Base-by-base conservation (phyloP, 2,888 invertebrate genomes). In the Cheilosia vulpina region DNA sequence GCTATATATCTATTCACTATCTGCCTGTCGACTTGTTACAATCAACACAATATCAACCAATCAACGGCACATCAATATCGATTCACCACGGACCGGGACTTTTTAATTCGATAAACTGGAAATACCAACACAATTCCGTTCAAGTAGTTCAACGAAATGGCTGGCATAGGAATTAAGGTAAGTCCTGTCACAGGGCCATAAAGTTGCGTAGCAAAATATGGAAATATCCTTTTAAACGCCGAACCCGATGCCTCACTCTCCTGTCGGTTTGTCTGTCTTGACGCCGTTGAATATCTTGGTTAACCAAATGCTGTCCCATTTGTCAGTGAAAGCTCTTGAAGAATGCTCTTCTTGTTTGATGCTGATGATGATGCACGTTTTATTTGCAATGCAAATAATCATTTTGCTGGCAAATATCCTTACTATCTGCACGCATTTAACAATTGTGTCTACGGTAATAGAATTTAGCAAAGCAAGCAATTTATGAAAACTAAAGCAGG, bases 91-190 rank as follows among this genome's bases (percentile, higher is more conserved):
- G 69, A 87, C 68, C 87, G 81, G 87, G 82, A 88, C 82, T 47
- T 82, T 63, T 69, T 66, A 82, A 80, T 68, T 81, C 72, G 76
- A 77, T 57, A 81, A 85, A 81, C 85, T 85, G 85, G 85, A 85
- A 85, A 81, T 76, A 85, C 77, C 60, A 85, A 85, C 52, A 87
- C 53, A 71, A 87, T 87, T 87, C 72, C 77, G 66, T 55, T 69
- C 80, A 63, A 87, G 75, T 81, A 85, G 87, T 87, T 85, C 79
- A 88, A 88, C 89, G 88, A 89, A 88, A 89, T 89, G 89, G 89
- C 89, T 89, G 88, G 87, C 88, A 76, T 83, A 84, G 63, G 55
- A 58, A 81, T 87, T 88, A 84, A 89, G 89, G 89, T 89, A 87
- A 88, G 66, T 87, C 38, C 31, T 31, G 31, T 31, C 9, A 31